Evolutionary conservation across 2,113 vertebrate genomes (phyloP).

Genomic region (Microcebus tavaratra): DNA sequence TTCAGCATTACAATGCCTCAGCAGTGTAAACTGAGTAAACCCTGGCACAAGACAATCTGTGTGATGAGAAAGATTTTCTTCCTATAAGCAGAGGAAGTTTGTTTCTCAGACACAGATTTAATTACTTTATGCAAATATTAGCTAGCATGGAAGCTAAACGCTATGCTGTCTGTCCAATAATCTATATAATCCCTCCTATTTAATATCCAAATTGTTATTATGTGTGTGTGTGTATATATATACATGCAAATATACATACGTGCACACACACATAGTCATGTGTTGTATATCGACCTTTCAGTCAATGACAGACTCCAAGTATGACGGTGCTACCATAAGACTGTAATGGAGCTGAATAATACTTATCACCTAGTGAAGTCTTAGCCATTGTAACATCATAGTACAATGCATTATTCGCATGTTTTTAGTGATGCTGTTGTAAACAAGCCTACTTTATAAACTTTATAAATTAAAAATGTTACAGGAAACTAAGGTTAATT

Average conservation of each 20-base stretch:
- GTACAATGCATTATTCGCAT: background rate
- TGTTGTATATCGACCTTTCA: background rate
- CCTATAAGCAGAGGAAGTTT: background rate
- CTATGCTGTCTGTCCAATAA: background rate
- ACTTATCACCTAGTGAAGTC: background rate
- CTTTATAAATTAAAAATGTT: background rate
- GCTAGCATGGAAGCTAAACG: background rate
- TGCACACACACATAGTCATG: background rate
- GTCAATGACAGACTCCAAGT: background rate
- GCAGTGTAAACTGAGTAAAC: background rate
- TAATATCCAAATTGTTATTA: background rate
- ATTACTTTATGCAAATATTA: constrained; percentile 21
- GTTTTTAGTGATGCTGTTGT: background rate
- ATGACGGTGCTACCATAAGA: background rate
- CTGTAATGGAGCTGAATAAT: background rate
- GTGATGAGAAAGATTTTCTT: background rate
- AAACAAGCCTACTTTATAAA: background rate
- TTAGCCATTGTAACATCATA: background rate
- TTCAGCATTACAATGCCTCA: background rate
- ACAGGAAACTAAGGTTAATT: background rate
- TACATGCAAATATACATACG: no score
- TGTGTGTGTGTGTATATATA: no score
- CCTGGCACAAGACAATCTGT: background rate
- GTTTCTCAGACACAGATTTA: constrained; percentile 19
- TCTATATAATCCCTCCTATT: background rate